Evolutionary conservation across 2,797 vertebrate species (phyloP).

Genomic region (Pygocentrus nattereri): DNA sequence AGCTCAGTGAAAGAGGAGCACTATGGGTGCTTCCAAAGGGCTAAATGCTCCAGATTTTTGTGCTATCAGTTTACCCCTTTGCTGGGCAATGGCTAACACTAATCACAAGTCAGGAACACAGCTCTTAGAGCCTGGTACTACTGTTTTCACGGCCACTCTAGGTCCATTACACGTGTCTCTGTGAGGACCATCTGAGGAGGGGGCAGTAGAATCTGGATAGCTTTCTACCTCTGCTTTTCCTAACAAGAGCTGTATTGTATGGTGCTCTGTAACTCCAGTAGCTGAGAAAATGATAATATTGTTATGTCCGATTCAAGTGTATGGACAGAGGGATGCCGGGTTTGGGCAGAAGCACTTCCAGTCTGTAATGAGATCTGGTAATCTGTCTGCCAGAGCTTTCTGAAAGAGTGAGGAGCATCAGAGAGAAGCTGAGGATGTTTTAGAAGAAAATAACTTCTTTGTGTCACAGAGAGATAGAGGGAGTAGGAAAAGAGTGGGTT

Average conservation of each 20-base stretch:
- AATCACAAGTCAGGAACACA: conserved; percentile 38
- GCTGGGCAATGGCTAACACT: conserved; percentile 21
- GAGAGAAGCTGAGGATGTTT: conserved; percentile 25
- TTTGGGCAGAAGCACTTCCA: conserved; percentile 45
- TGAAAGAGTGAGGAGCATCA: conserved; percentile 41
- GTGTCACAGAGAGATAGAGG: not conserved
- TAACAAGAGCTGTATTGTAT: conserved; percentile 76
- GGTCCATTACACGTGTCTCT: conserved; percentile 24
- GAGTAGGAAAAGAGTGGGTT: conserved; percentile 20
- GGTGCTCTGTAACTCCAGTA: conserved; percentile 70
- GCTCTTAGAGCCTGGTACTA: not conserved
- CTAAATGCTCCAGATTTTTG: conserved; percentile 61
- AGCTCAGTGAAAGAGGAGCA: conserved; percentile 58
- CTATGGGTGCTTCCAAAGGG: conserved; percentile 39
- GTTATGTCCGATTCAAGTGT: conserved; percentile 54
- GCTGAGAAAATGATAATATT: conserved; percentile 71
- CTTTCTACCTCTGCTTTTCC: conserved; percentile 11
- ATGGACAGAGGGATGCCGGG: conserved; percentile 14
- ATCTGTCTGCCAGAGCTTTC: conserved; percentile 33
- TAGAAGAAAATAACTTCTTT: conserved; percentile 41
- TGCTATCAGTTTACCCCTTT: conserved; percentile 58
- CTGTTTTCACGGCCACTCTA: conserved; percentile 27
- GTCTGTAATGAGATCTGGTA: conserved; percentile 47
- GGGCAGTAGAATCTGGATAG: conserved; percentile 4
- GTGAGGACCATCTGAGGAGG: conserved; percentile 5